Base-by-base conservation (phyloP, 2,888 invertebrate species). In the Stenchaetothrips biformis region DNA sequence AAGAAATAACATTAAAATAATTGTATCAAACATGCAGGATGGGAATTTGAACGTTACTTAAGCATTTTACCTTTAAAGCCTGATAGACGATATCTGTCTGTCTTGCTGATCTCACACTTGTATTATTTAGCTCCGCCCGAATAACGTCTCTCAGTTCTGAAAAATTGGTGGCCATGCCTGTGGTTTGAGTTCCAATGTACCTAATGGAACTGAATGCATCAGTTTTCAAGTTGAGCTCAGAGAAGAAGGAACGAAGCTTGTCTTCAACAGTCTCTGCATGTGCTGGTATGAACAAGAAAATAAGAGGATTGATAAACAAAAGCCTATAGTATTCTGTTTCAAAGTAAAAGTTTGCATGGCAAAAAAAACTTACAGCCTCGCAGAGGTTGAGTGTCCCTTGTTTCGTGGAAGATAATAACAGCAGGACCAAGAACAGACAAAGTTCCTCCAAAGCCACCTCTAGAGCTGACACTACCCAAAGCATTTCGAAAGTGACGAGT, bases 341-440 rank as follows among this genome's bases (percentile, higher is more conserved):
- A 8, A 7, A 79, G 8, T 81, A 37, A 37, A 48, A 74, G 18
- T 25, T 48, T 37, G 37, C 37, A 37, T 37, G 37, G 82, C 82
- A 86, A 3, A 27, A 25, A 47, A 82, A 83, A 86, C 87, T 85
- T 85, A 90, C 90, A 88, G 82, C 89, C 88, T 82, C 89, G 88
- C 80, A 94, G 86, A 11, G 92, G 90, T 83, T 90, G 90, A 18
- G 94, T 94, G 84, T 93, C 90, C 79, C 89, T 88, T 0, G 94
- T 94, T 87, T 95, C 94, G 85, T 95, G 95, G 87, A 94, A 94
- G 82, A 95, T 90, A 81, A 94, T 89, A 48, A 94, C 90, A 82
- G 92, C 91, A 67, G 95, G 95, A 27, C 94, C 94, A 81, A 92
- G 86, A 47, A 90, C 88, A 81, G 90, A 90, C 9, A 89, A 85